These are phyloP conservation scores for Phylloscopus whistleri DNA, from an alignment of 2,113 vertebrate genomes.

Conservation along the genomic window DNA sequence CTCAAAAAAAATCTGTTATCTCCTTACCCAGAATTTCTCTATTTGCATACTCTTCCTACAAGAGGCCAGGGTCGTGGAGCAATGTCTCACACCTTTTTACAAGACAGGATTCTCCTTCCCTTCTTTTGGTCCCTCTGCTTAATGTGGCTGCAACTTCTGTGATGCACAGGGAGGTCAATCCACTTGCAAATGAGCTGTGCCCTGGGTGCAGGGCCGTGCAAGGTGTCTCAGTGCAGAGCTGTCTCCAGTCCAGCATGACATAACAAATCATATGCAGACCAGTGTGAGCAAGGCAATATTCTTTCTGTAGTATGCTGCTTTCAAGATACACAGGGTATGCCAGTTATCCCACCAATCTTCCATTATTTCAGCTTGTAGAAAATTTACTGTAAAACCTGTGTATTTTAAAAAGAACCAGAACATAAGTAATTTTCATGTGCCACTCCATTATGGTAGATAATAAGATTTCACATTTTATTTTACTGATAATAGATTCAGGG, in stretches of 20 bases:
- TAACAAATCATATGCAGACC: not conserved
- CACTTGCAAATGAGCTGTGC: not conserved
- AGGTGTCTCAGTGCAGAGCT: not conserved
- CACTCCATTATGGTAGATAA: not conserved
- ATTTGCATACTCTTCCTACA: not conserved
- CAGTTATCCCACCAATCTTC: not conserved
- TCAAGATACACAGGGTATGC: not conserved
- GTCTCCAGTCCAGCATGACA: not conserved
- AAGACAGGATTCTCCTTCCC: not conserved
- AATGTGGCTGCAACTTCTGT: not conserved
- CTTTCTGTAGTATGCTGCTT: not conserved
- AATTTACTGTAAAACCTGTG: not conserved
- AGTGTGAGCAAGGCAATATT: not conserved
- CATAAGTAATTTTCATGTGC: not conserved
- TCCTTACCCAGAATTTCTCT: not conserved
- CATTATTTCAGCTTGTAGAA: not conserved
- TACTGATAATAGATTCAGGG: not conserved
- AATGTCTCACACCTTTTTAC: not conserved
- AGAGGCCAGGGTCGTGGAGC: not conserved
- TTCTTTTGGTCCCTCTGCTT: not conserved
- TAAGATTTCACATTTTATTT: constrained; percentile 13
- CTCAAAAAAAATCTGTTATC: not conserved
- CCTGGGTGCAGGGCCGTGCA: not conserved
- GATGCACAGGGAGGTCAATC: not conserved
- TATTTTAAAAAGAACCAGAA: not conserved